Percentiles rank a stretch among this genome's conserved stretches.
Evolutionary conservation across 2,797 vertebrate genomes (phyloP).

Genomic region (Crax fasciolata): DNA sequence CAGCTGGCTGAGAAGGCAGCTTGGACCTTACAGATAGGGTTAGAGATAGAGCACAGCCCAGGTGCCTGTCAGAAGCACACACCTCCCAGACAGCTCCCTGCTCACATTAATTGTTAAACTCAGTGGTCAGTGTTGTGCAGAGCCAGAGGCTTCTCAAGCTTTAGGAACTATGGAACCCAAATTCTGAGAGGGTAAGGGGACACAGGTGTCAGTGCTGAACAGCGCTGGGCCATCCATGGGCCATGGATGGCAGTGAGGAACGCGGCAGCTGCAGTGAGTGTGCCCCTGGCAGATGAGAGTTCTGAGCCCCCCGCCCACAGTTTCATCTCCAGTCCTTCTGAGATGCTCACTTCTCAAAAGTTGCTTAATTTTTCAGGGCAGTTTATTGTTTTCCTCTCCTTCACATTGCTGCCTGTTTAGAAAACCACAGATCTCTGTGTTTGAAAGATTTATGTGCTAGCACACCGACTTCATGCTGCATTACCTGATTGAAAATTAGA

Average conservation of each 20-base stretch:
- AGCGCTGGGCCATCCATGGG: fast-evolving
- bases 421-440: background rate
- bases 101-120: background rate
- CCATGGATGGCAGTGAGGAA: background rate
- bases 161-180: background rate
- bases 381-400: background rate
- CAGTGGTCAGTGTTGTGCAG: background rate
- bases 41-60: background rate
- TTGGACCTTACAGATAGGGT: background rate
- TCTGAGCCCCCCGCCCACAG: background rate
- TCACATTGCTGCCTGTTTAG: background rate
- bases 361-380: background rate
- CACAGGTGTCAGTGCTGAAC: fast-evolving
- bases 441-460: background rate
- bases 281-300: background rate
- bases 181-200: background rate
- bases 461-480: background rate
- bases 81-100: background rate
- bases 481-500: background rate
- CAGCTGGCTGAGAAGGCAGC: background rate
- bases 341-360: background rate
- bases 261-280: fast-evolving
- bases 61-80: background rate
- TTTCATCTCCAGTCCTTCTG: background rate
- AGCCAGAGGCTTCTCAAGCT: background rate